Conservation (phyloP, 1,140 invertebrate genomes). For the Augochlora pura region DNA sequence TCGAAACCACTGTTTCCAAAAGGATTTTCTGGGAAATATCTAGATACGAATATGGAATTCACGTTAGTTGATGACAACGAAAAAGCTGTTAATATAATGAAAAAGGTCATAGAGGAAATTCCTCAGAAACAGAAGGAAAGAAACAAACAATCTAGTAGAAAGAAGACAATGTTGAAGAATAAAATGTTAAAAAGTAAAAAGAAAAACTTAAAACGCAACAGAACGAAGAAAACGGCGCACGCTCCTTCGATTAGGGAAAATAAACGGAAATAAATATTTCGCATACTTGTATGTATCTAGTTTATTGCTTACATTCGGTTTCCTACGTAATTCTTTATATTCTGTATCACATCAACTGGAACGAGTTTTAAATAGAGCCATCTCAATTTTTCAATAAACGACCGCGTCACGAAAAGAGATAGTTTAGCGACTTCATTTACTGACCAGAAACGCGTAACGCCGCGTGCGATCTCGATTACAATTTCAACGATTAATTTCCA, state of each 20-base stretch:
- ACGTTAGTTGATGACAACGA: slow-evolving; percentile 68
- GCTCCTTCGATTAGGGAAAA: slow-evolving; percentile 26
- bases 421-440: no score
- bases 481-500: no score
- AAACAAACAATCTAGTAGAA: slow-evolving; percentile 30
- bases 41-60: slow-evolving; percentile 75
- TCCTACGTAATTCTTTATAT: neutral
- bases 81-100: slow-evolving; percentile 82
- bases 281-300: slow-evolving; percentile 7
- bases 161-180: slow-evolving; percentile 37
- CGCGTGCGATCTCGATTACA: no score
- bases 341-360: neutral
- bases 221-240: slow-evolving; percentile 20
- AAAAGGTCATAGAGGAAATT: slow-evolving; percentile 69
- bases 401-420: no score
- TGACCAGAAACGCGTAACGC: no score
- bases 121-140: slow-evolving; percentile 66
- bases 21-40: slow-evolving; percentile 87
- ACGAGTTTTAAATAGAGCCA: neutral
- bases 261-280: slow-evolving; percentile 8
- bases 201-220: slow-evolving; percentile 11
- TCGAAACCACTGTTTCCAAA: slow-evolving; percentile 84
- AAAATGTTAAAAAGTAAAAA: slow-evolving; percentile 46
- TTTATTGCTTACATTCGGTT: slow-evolving; percentile 26
- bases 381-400: neutral